These are phyloP conservation scores for Tanytarsus gracilentus DNA, from an alignment of 2,888 invertebrate species.

Conservation along the genomic window DNA sequence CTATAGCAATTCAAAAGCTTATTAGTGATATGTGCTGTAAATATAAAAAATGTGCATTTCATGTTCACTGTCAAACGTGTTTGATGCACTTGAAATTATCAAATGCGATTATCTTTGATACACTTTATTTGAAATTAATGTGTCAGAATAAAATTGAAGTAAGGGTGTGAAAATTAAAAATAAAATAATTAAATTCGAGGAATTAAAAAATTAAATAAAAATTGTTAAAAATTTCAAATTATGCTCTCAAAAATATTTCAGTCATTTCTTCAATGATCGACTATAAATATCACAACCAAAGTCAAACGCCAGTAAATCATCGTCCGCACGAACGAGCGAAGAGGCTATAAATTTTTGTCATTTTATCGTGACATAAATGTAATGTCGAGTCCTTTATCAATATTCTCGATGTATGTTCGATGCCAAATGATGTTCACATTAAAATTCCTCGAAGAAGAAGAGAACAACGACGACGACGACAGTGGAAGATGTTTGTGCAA, in stretches of 20 bases:
- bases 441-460: background rate
- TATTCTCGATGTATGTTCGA: conserved; percentile 10
- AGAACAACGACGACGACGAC: background rate
- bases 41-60: no score
- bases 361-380: conserved; percentile 18
- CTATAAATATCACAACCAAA: no score
- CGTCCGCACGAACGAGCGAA: no score
- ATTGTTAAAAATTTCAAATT: no score
- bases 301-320: no score
- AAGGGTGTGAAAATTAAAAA: no score
- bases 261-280: no score
- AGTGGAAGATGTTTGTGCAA: background rate
- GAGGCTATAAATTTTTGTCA: conserved; percentile 14
- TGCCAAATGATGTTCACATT: conserved; percentile 12
- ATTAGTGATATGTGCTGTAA: background rate
- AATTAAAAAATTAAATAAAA: no score
- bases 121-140: background rate
- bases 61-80: no score
- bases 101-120: conserved; percentile 2
- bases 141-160: background rate
- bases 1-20: background rate
- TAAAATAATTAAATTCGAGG: no score
- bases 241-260: no score
- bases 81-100: background rate
- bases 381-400: conserved; percentile 21